Conservation (phyloP, 30 jellyfish, hydroid and myxozoan genomes). For the Hydractinia echinata region DNA sequence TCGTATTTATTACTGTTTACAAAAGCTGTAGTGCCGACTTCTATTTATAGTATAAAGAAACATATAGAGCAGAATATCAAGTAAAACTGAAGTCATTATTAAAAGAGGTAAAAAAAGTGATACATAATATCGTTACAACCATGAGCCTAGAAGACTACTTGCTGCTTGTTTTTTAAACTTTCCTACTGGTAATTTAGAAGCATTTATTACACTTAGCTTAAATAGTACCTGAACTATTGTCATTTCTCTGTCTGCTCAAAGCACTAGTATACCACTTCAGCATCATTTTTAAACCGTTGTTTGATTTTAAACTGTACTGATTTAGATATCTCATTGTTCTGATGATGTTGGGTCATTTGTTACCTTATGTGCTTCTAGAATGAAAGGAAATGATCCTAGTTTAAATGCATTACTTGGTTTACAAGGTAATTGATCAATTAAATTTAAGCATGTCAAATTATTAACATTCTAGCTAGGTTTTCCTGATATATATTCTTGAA, state of each 20-base stretch:
- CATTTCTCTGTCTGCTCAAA: too few species aligned
- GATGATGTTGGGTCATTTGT: constrained; percentile 73
- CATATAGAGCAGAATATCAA: background rate
- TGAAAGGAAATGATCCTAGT: constrained; percentile 84
- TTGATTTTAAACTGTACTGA: background rate
- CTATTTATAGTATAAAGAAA: constrained; percentile 19
- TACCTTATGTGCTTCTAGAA: constrained; percentile 49
- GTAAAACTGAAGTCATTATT: background rate
- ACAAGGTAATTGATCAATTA: constrained; percentile 36
- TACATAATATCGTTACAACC: too few species aligned
- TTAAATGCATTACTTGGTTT: constrained; percentile 76
- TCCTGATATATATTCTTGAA: too few species aligned
- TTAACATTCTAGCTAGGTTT: too few species aligned
- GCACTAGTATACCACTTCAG: too few species aligned
- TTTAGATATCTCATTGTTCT: constrained; percentile 58
- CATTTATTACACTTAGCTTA: too few species aligned
- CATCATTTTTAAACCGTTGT: too few species aligned
- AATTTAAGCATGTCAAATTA: too few species aligned
- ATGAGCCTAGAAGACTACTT: too few species aligned
- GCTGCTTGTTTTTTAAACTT: too few species aligned
- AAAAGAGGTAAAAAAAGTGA: background rate
- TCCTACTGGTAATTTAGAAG: too few species aligned
- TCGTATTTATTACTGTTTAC: background rate
- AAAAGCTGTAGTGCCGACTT: background rate
- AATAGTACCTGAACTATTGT: too few species aligned